Evolutionary conservation across 2,113 vertebrate genomes (phyloP).

Genomic region (Hoplias malabaricus): DNA sequence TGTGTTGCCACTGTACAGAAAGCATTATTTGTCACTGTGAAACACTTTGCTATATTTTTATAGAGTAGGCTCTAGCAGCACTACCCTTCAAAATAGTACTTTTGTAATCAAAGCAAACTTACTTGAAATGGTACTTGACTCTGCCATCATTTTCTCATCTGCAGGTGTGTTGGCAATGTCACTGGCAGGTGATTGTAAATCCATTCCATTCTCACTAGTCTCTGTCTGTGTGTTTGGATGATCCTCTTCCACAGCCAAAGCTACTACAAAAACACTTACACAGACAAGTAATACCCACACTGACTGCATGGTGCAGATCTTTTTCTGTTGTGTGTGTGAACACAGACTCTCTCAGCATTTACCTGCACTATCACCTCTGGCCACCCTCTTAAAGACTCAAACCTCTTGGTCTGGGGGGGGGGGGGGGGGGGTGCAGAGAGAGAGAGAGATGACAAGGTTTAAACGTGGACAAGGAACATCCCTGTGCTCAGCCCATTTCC

Average conservation of each 20-base stretch:
- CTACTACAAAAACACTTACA: constrained; percentile 35
- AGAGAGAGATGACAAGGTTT: constrained; percentile 38
- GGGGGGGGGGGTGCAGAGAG: constrained; percentile 33
- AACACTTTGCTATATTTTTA: too few relatives aligned
- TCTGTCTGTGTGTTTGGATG: neutral
- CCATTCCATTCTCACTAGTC: constrained; percentile 1
- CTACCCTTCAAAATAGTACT: neutral
- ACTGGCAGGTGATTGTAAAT: neutral
- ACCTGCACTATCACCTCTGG: constrained; percentile 41
- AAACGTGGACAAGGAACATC: constrained; percentile 55
- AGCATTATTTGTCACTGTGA: too few relatives aligned
- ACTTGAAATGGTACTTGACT: constrained; percentile 30
- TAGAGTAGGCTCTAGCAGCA: too few relatives aligned
- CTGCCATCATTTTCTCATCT: constrained; percentile 2
- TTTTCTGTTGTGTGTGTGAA: neutral
- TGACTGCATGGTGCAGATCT: constrained; percentile 43
- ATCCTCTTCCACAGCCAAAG: constrained; percentile 15
- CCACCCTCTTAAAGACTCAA: constrained; percentile 46
- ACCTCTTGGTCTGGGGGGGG: constrained; percentile 8
- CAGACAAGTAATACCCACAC: constrained; percentile 20
- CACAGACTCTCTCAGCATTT: neutral
- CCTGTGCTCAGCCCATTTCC: constrained; percentile 43
- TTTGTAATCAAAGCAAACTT: neutral
- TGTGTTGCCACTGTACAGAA: too few relatives aligned
- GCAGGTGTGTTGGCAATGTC: neutral